phyloP scores from a whole-genome alignment of 2,888 invertebrate genomes.

The Lasioglossum lativentre region DNA sequence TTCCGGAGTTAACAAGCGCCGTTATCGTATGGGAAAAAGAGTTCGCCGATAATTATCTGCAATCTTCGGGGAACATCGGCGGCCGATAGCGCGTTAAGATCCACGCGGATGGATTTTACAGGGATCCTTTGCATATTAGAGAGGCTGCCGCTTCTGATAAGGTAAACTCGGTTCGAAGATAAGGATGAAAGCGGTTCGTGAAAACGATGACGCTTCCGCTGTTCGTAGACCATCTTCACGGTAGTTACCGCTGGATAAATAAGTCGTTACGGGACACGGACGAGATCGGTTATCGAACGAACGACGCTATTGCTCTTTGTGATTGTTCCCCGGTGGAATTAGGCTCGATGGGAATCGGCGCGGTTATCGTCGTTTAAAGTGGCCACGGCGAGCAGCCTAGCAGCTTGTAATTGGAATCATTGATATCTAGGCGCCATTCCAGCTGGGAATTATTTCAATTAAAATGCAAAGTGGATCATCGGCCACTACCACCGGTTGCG shows the following conservation, averaged over 20 bases:
- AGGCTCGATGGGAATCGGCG: slow-evolving; percentile 12
- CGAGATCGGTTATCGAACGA: slow-evolving; percentile 34
- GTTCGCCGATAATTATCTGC: not conserved
- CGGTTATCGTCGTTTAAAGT: slow-evolving; percentile 2
- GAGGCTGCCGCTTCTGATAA: slow-evolving; percentile 21
- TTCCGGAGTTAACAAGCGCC: not conserved
- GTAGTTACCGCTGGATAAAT: slow-evolving; percentile 6
- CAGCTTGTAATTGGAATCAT: slow-evolving; percentile 50
- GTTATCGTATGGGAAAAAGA: not conserved
- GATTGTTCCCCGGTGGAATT: slow-evolving; percentile 40
- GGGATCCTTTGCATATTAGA: not conserved
- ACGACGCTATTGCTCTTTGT: slow-evolving; percentile 32
- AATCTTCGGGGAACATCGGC: not conserved
- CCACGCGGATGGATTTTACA: not conserved
- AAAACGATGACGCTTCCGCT: slow-evolving; percentile 8
- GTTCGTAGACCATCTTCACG: not conserved
- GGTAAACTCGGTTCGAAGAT: slow-evolving; percentile 14
- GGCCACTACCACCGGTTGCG: slow-evolving; percentile 29
- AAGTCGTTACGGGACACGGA: slow-evolving; percentile 30
- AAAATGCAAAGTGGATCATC: slow-evolving; percentile 53
- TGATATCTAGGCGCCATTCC: slow-evolving; percentile 11
- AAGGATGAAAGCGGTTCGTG: slow-evolving; percentile 17
- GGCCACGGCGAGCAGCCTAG: not conserved
- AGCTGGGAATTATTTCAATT: slow-evolving; percentile 43
- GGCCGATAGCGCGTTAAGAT: not conserved